Base-by-base conservation (phyloP, 2,797 vertebrate species). In the Mallotus villosus region DNA sequence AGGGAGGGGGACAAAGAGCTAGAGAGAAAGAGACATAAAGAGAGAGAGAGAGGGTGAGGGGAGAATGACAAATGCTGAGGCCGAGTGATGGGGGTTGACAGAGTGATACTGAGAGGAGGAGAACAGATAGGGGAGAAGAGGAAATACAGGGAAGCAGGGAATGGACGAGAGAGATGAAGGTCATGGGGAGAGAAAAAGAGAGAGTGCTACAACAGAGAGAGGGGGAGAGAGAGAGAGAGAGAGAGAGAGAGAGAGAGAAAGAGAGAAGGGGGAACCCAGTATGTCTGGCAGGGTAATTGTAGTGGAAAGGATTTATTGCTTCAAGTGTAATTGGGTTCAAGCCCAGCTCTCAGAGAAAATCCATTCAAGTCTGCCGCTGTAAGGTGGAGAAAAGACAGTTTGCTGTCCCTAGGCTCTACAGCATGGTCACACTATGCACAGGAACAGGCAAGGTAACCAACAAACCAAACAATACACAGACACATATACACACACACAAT, bases 251-350 rank as follows among this genome's bases (percentile, higher is more conserved):
- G 29, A 60, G 11, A 25, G 3, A 55, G 61, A 24, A 5, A 68
- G 58, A 25, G 17, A 37, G 72, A 29, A 58, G 68, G 84, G 82
- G 76, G 82, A 83, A 84, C 82, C 85, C 83, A 1, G 78, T 79
- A 87, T 82, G 88, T 88, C 85, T 87, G 59, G 82, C 84, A 84
- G 88, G 90, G 86, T 90, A 92, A 92, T 89, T 89, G 88, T 87
- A 90, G 87, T 85, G 83, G 86, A 86, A 85, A 91, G 87, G 90
- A 93, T 93, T 92, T 93, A 92, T 90, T 89, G 90, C 88, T 88
- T 87, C 77, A 80, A 87, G 85, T 91, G 89, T 91, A 93, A 93
- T 91, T 92, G 92, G 89, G 90, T 91, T 92, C 90, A 93, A 90
- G 41, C 41, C 90, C 86, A 84, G 82, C 78, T 21, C 86, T 86